Base-by-base conservation (phyloP, 2,888 invertebrate species). In the Bhutanitis thaidina region DNA sequence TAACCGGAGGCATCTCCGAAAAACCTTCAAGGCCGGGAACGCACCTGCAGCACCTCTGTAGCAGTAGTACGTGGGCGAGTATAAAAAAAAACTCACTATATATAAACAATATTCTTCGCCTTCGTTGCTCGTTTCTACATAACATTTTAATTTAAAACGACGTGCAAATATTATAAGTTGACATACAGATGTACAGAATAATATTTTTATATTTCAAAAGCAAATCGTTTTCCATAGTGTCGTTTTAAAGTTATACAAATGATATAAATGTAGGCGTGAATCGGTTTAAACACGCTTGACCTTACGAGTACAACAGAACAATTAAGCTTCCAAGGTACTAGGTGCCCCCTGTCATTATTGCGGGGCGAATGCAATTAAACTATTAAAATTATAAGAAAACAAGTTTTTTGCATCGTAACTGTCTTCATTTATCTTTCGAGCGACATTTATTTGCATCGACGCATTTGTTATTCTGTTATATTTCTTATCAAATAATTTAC, bases 361-460 rank as follows among this genome's bases (percentile, higher is more conserved):
- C 4, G 14, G 3, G 10, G 37, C 37, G 40, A 32, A 32, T 49
- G n/a, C n/a, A n/a, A n/a, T n/a, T n/a, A 35, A 47, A 36, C 37
- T 32, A 43, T 47, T 34, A 46, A 52, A 52, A 43, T 43, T n/a
- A 43, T 12, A 35, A 20, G 29, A 41, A 51, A 51, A 51, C 41
- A 41, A 45, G 39, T 45, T 51, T 20, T 51, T 44, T 48, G 40
- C 25, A 29, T 35, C 12, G 8, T 27, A 30, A 20, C 20, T 20
- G 20, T 4, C 20, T 20, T 20, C 5, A 20, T 13, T 49, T 49
- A 43, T 43, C 37, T 49, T 32, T 43, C 16, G 38, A 9, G 38
- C 43, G 49, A 49, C 43, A 49, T 49, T 49, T 49, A 20, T 38
- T 43, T 43, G 38, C 30, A 30, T 39, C 32, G 13, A 40, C 25